These are phyloP conservation scores for Cnemophilus loriae DNA, from an alignment of 2,113 vertebrate genomes.

Conservation along the genomic window DNA sequence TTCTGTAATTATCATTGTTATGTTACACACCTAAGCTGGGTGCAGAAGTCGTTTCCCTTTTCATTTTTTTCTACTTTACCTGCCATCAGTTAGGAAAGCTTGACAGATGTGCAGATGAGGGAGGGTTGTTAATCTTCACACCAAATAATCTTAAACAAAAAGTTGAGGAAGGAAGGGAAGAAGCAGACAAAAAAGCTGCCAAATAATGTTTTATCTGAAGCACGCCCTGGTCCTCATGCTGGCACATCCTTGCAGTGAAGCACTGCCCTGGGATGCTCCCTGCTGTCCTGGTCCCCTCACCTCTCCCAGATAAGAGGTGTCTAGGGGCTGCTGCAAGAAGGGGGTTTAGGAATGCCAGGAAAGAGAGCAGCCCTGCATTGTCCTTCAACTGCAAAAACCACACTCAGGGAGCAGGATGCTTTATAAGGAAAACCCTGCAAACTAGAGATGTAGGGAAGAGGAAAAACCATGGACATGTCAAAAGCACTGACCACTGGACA, in stretches of 20 bases:
- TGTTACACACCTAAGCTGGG: neutral
- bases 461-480: fast-evolving
- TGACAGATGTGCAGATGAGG: neutral
- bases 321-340: neutral
- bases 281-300: neutral
- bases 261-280: neutral
- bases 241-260: neutral
- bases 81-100: neutral
- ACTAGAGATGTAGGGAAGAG: neutral
- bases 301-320: neutral
- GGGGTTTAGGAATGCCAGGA: neutral
- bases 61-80: neutral
- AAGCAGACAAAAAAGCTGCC: neutral
- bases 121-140: neutral
- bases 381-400: neutral
- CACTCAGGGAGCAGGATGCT: neutral
- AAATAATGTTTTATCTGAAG: neutral
- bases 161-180: neutral
- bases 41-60: neutral
- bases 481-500: neutral
- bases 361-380: neutral
- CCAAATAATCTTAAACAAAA: neutral
- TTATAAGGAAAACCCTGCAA: neutral
- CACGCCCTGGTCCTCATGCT: neutral
- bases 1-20: neutral